Conservation (phyloP, 2,888 invertebrate genomes). For the Sphaeridia pumilis region DNA sequence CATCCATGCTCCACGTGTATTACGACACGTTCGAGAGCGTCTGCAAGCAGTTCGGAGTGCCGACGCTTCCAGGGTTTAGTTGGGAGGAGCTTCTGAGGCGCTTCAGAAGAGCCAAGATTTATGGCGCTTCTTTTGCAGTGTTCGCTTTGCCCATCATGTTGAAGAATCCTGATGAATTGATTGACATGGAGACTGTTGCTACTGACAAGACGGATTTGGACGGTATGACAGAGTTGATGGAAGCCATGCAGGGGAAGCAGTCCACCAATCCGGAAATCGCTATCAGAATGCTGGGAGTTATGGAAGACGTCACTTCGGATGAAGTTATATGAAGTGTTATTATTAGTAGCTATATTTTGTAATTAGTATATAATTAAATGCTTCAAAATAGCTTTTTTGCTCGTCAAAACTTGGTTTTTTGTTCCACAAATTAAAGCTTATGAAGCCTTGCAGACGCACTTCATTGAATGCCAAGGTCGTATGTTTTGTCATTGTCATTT, state of each 20-base stretch:
- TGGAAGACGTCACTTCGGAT: neutral
- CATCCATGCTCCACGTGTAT: conserved; percentile 7
- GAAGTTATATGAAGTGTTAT: too few species aligned
- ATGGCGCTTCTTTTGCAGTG: conserved; percentile 13
- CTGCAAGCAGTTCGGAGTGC: neutral
- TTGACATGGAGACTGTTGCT: neutral
- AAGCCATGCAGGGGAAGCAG: neutral
- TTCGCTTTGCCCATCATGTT: conserved; percentile 14
- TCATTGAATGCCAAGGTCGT: too few species aligned
- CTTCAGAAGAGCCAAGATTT: conserved; percentile 14
- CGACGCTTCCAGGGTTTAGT: conserved; percentile 14
- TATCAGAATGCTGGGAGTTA: neutral
- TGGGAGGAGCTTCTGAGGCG: conserved; percentile 7
- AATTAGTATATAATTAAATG: too few species aligned
- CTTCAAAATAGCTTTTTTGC: too few species aligned
- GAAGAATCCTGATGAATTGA: conserved; percentile 2
- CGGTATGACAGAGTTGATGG: neutral
- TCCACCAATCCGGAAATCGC: neutral
- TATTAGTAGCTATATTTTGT: too few species aligned
- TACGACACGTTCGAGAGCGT: conserved; percentile 1
- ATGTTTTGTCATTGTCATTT: too few species aligned
- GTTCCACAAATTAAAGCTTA: too few species aligned
- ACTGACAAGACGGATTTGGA: neutral
- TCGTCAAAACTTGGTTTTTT: too few species aligned
- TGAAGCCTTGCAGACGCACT: too few species aligned